Conservation (phyloP, 2,113 vertebrate genomes). For the Misgurnus mizolepis region DNA sequence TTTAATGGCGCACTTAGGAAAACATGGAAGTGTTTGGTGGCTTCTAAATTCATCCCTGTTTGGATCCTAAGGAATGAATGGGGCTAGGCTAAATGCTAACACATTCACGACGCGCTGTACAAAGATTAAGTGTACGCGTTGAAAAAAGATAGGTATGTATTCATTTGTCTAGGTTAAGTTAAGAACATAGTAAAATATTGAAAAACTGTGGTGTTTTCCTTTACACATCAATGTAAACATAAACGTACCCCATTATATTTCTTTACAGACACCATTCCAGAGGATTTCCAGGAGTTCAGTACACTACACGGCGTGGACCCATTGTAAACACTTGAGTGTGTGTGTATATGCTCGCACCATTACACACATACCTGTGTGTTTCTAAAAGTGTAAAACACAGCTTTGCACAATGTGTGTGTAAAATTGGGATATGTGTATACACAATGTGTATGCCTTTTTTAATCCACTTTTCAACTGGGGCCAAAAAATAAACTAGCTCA, state of each 20-base stretch:
- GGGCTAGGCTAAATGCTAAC: too few relatives aligned
- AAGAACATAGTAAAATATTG: too few relatives aligned
- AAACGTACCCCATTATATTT: neutral
- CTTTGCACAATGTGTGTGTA: slow-evolving; percentile 43
- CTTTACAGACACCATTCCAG: slow-evolving; percentile 75
- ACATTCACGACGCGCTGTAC: too few relatives aligned
- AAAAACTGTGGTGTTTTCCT: too few relatives aligned
- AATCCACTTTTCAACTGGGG: neutral
- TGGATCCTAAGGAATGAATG: too few relatives aligned
- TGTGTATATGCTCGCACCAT: slow-evolving; percentile 34
- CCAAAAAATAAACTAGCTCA: neutral
- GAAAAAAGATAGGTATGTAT: too few relatives aligned
- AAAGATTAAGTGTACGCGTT: too few relatives aligned
- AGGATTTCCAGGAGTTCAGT: slow-evolving; percentile 79
- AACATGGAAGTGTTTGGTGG: too few relatives aligned
- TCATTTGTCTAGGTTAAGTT: too few relatives aligned
- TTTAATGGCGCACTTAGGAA: too few relatives aligned
- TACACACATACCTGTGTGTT: slow-evolving; percentile 26
- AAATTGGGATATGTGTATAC: slow-evolving; percentile 43
- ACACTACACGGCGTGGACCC: slow-evolving; percentile 65
- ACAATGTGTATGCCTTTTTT: slow-evolving; percentile 46
- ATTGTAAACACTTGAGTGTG: slow-evolving; percentile 55
- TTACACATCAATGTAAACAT: neutral
- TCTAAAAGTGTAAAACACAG: slow-evolving; percentile 24
- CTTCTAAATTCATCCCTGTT: too few relatives aligned